Base-by-base conservation (phyloP, 2,113 vertebrate species). In the Sinocyclocheilus anophthalmus region DNA sequence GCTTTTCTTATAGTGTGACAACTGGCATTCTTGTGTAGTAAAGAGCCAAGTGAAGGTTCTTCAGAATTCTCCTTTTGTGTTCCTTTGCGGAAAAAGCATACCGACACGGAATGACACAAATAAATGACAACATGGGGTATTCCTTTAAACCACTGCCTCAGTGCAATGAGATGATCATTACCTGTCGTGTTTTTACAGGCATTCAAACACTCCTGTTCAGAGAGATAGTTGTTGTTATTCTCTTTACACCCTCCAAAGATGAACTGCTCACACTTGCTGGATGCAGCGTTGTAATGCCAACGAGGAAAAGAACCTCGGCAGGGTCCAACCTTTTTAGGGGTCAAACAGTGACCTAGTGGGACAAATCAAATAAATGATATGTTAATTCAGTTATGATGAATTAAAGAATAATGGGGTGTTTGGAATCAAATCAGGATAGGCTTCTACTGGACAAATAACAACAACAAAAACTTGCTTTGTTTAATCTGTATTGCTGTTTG, bases 201-300 rank as follows among this genome's bases (percentile, higher is more conserved):
- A 0, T 92, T 89, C 30, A 67, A 0, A 88, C 98, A 99, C 59
- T 97, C 96, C 0, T 93, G 81, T 55, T 95, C 37, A 0, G 92
- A 70, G 79, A 99, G 88, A 86, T 95, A 99, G 92, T 99, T 99
- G 92, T 99, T 99, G 81, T 93, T 92, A 90, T 99, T 99, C 57
- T 91, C 84, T 76, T 94, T 94, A 91, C 98, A 99, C 77, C 98
- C 98, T 0, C 98, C 98, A 12, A 94, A 99, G 9, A 20, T 81
- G 69, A 99, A 99, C 10, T 39, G 2, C 83, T 95, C 90, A 84
- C 98, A 99, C 26, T 80, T 57, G 39, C 91, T 90, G 0, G 91
- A 81, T 0, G 4, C 73, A 0, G 93, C 91, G 67, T 97, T 91
- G n/a, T 97, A 99, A 84, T 87, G 93, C 98, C 97, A 99, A 30